Percentiles rank a stretch among this genome's conserved stretches.
Evolutionary conservation across 2,797 vertebrate species (phyloP).

Genomic region (Lindbergichthys nudifrons): DNA sequence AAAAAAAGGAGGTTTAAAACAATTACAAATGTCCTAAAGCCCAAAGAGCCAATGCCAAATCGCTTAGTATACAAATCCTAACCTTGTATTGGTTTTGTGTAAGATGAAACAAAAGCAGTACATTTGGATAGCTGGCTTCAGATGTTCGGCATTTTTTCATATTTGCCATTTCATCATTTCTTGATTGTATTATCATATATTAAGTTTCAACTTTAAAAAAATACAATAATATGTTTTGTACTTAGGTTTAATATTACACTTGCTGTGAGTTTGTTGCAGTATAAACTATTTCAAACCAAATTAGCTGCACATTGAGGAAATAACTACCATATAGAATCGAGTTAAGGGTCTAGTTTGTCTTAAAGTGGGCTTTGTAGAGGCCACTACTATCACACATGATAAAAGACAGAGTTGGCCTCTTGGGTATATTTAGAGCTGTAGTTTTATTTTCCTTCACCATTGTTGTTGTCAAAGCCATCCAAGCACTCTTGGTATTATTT

Average conservation of each 20-base stretch:
- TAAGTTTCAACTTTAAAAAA: not conserved
- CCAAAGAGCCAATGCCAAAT: not conserved
- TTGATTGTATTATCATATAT: not conserved
- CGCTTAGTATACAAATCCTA: not conserved
- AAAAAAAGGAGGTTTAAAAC: not conserved
- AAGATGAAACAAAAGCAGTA: not conserved
- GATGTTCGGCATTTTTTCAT: not conserved
- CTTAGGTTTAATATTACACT: not conserved
- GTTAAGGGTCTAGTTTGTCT: not conserved
- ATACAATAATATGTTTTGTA: not conserved
- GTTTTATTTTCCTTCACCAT: not conserved
- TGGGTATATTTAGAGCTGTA: not conserved
- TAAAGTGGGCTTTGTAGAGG: not conserved
- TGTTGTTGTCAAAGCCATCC: not conserved
- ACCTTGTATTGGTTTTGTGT: not conserved
- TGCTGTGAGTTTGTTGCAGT: too few species aligned
- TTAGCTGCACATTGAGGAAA: not conserved
- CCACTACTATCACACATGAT: not conserved
- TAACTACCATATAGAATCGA: not conserved
- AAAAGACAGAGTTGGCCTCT: not conserved
- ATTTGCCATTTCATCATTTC: not conserved
- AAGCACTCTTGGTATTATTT: not conserved
- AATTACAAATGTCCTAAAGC: not conserved
- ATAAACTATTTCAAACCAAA: not conserved
- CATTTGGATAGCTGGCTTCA: not conserved